Evolutionary conservation across 37 sponge, comb jelly and placozoan species (phyloP).

Genomic region (Mnemiopsis leidyi): DNA sequence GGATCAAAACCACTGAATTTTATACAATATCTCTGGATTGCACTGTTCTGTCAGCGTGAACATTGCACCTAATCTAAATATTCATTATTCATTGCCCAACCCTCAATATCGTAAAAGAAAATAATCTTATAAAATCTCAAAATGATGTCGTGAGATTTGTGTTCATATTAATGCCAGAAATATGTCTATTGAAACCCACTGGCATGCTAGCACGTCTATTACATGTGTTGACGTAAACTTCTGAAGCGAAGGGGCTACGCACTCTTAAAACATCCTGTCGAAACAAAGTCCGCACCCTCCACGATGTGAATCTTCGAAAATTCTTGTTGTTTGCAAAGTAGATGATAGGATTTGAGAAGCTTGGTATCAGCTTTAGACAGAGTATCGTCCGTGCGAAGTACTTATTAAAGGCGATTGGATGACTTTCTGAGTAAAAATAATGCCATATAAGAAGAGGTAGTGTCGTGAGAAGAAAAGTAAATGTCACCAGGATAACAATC

Average conservation of each 20-base stretch:
- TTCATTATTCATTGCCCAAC: no score
- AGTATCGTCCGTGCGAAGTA: neutral
- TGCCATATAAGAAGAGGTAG: neutral
- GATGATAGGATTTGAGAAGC: slow-evolving; percentile 27
- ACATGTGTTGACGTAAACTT: neutral
- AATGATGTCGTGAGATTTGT: no score
- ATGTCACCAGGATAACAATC: neutral
- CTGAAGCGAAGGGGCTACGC: neutral
- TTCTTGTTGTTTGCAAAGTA: neutral
- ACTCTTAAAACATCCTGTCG: neutral
- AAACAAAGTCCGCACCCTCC: neutral
- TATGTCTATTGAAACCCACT: no score
- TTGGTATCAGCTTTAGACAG: neutral
- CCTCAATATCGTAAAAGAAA: no score
- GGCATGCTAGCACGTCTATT: no score
- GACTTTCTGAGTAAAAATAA: neutral
- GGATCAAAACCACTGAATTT: no score
- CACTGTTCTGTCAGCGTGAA: no score
- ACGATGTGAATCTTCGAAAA: neutral
- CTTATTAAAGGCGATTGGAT: neutral
- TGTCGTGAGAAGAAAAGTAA: neutral
- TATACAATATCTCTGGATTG: no score
- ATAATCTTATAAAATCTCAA: no score
- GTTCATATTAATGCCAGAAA: no score
- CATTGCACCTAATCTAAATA: no score